Percentiles rank a stretch among this genome's conserved stretches.
Evolutionary conservation across 2,888 invertebrate species (phyloP).

Genomic region (Volucella bombylans): DNA sequence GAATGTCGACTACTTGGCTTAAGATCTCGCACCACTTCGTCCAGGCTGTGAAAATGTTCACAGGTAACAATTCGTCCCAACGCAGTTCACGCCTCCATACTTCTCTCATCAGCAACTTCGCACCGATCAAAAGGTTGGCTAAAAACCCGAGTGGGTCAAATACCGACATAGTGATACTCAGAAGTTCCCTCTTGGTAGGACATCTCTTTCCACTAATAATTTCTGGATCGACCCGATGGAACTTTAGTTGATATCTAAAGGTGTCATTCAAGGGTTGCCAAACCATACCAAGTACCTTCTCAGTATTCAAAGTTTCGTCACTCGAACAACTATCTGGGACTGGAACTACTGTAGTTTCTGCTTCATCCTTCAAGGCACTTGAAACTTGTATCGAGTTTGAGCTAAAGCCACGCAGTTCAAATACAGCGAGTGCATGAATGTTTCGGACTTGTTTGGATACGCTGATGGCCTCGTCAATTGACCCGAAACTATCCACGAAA

Average conservation of each 20-base stretch:
- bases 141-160: constrained; percentile 30
- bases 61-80: constrained; percentile 19
- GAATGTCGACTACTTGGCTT: too few species aligned
- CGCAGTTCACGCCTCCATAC: constrained; percentile 9
- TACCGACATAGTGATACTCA: constrained; percentile 15
- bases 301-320: background rate
- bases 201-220: too few species aligned
- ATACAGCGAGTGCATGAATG: constrained; percentile 45
- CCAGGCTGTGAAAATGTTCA: constrained; percentile 4
- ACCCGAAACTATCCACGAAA: constrained; percentile 33
- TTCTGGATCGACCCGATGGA: too few species aligned
- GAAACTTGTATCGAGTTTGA: constrained; percentile 34
- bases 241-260: background rate
- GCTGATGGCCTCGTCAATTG: constrained; percentile 23
- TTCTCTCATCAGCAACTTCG: constrained; percentile 23
- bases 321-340: background rate
- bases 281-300: background rate
- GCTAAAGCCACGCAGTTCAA: constrained; percentile 47
- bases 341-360: background rate
- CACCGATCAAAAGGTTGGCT: background rate
- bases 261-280: background rate
- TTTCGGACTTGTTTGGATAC: constrained; percentile 34
- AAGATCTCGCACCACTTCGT: background rate
- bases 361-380: background rate
- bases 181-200: too few species aligned